Conservation (phyloP, 92 coral and sea anemone genomes). For the Actinernus sp. region DNA sequence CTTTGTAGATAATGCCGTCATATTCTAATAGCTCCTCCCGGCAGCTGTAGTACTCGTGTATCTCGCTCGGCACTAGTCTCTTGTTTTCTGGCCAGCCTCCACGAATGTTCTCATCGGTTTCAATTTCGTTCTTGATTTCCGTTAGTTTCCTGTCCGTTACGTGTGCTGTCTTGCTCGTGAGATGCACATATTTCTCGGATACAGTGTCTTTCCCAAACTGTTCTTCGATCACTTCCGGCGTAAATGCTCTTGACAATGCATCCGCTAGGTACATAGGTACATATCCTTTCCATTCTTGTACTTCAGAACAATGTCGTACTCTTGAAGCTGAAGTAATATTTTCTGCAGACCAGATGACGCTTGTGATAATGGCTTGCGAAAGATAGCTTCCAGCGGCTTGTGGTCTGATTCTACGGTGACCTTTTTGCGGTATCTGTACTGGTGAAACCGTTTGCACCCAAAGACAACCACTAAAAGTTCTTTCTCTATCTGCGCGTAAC, state of each 20-base stretch:
- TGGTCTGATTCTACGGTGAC: slow-evolving; percentile 25
- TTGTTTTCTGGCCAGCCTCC: slow-evolving; percentile 53
- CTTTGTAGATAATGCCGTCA: too few species aligned
- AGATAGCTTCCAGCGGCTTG: too few species aligned
- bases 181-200: slow-evolving; percentile 45
- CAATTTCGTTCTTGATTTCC: too few species aligned
- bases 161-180: slow-evolving; percentile 45
- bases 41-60: too few species aligned
- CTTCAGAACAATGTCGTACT: slow-evolving; percentile 19
- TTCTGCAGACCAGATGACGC: too few species aligned
- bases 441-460: too few species aligned
- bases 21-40: too few species aligned
- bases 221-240: slow-evolving; percentile 36
- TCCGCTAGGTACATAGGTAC: too few species aligned
- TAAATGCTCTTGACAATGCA: slow-evolving; percentile 56
- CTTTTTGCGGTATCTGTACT: slow-evolving; percentile 41
- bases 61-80: too few species aligned
- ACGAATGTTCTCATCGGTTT: slow-evolving; percentile 24
- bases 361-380: too few species aligned
- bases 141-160: too few species aligned
- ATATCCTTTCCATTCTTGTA: slow-evolving; percentile 47
- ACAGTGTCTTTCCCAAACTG: slow-evolving; percentile 44
- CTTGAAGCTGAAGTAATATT: too few species aligned
- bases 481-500: slow-evolving; percentile 45
- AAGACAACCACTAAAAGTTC: slow-evolving; percentile 48